Conservation (phyloP, 2,797 vertebrate species). For the Silurus aristotelis region DNA sequence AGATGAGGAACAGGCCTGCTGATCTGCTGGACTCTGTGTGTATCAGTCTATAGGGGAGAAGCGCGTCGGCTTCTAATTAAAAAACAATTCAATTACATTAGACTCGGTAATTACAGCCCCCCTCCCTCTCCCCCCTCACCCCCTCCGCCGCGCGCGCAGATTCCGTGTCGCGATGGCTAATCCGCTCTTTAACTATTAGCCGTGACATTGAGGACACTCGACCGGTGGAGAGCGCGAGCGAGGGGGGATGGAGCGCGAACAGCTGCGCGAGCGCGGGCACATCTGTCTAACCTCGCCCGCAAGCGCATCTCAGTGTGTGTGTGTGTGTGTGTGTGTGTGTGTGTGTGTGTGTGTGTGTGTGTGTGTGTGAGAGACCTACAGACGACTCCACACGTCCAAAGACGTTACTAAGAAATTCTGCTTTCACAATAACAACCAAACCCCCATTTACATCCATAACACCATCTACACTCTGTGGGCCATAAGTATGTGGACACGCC, state of each 20-base stretch:
- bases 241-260: neutral
- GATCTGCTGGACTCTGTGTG: conserved; percentile 26
- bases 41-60: conserved; percentile 48
- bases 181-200: conserved; percentile 65
- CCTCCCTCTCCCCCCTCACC: conserved; percentile 29
- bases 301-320: conserved; percentile 20
- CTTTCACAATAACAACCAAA: too few species aligned
- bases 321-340: neutral
- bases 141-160: conserved; percentile 32
- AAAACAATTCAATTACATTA: conserved; percentile 68
- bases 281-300: conserved; percentile 48
- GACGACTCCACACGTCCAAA: neutral
- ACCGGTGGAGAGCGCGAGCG: conserved; percentile 30
- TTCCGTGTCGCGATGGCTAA: conserved; percentile 60
- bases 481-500: too few species aligned
- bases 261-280: conserved; percentile 27
- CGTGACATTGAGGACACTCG: conserved; percentile 60
- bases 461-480: too few species aligned
- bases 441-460: too few species aligned
- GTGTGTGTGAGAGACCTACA: conserved; percentile 1
- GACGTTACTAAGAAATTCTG: neutral
- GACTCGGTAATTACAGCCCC: conserved; percentile 61
- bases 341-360: neutral
- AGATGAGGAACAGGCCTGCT: neutral
- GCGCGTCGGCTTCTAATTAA: conserved; percentile 60